These are phyloP conservation scores for Venturia canescens DNA, from an alignment of 1,140 invertebrate species.

Conservation along the genomic window DNA sequence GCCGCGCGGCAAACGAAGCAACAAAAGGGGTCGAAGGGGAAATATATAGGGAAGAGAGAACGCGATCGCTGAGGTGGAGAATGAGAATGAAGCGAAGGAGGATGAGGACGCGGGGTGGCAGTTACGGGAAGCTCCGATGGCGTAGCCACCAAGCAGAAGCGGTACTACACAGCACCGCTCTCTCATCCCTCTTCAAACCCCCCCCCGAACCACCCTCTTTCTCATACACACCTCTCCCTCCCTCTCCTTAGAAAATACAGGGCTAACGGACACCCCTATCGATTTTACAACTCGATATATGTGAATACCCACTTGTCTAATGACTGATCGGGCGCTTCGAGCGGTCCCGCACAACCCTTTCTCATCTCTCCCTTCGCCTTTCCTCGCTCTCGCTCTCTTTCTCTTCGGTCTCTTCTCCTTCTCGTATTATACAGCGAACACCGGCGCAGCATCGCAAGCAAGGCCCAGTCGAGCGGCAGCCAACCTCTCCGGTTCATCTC, in stretches of 20 bases:
- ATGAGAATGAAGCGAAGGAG: conserved; percentile 46
- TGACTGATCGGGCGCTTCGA: conserved; percentile 75
- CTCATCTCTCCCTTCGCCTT: conserved; percentile 53
- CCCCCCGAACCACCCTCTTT: conserved; percentile 29
- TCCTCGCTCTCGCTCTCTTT: conserved; percentile 57
- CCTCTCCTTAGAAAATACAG: conserved; percentile 75
- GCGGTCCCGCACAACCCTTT: conserved; percentile 67
- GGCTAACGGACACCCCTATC: conserved; percentile 76
- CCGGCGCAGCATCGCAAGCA: conserved; percentile 34
- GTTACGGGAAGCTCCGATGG: conserved; percentile 38
- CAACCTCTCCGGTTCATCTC: conserved; percentile 8
- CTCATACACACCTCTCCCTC: conserved; percentile 9
- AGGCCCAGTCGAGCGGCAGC: conserved; percentile 52
- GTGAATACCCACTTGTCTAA: conserved; percentile 78
- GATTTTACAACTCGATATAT: conserved; percentile 78
- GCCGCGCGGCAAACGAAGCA: conserved; percentile 70
- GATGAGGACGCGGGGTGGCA: conserved; percentile 49
- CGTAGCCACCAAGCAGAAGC: conserved; percentile 35
- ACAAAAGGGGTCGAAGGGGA: conserved; percentile 76
- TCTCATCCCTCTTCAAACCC: conserved; percentile 51
- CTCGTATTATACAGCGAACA: background rate
- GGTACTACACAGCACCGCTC: conserved; percentile 19
- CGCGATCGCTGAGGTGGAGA: conserved; percentile 37
- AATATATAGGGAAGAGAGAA: conserved; percentile 60
- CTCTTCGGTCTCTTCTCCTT: conserved; percentile 50